A percentile compares a stretch with the other conserved stretches of the same genome.
These are phyloP conservation scores for Timandra comae DNA, from an alignment of 2,888 invertebrate genomes.

Conservation along the genomic window DNA sequence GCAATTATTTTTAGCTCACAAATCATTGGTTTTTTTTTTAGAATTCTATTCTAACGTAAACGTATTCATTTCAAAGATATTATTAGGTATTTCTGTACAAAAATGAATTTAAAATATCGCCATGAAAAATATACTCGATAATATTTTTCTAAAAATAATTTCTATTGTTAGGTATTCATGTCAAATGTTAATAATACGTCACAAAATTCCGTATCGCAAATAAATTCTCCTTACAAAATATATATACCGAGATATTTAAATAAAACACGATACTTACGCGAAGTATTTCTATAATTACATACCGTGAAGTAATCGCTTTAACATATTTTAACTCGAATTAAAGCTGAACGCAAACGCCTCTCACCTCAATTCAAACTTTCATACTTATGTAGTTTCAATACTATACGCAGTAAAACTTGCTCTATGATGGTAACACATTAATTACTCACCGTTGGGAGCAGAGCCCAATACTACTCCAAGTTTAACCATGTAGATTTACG, in stretches of 20 bases:
- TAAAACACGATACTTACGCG: slow-evolving; percentile 12
- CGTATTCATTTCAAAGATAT: no score
- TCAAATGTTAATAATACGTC: slow-evolving; percentile 1
- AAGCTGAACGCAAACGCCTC: slow-evolving; percentile 59
- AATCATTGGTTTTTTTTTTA: no score
- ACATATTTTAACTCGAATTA: slow-evolving; percentile 62
- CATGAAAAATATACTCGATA: no score
- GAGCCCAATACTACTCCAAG: slow-evolving; percentile 66
- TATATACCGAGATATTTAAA: slow-evolving; percentile 8
- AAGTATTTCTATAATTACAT: slow-evolving; percentile 28
- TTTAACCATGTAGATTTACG: slow-evolving; percentile 73
- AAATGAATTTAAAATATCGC: no score
- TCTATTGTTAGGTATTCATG: no score
- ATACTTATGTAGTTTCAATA: slow-evolving; percentile 69
- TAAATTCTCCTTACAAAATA: slow-evolving; percentile 10
- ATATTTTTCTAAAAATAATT: no score
- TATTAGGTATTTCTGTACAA: no score
- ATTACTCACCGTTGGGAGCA: slow-evolving; percentile 58
- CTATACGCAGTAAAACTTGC: slow-evolving; percentile 64
- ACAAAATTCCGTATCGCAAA: slow-evolving; percentile 5
- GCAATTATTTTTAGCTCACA: no score
- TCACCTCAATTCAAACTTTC: slow-evolving; percentile 60
- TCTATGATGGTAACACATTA: slow-evolving; percentile 68
- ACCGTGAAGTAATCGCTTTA: slow-evolving; percentile 39
- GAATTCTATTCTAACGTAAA: no score